A percentile compares a stretch with the other conserved stretches of the same genome.
Evolutionary conservation across 2,797 vertebrate genomes (phyloP).

Genomic region (Phylloscopus collybita): DNA sequence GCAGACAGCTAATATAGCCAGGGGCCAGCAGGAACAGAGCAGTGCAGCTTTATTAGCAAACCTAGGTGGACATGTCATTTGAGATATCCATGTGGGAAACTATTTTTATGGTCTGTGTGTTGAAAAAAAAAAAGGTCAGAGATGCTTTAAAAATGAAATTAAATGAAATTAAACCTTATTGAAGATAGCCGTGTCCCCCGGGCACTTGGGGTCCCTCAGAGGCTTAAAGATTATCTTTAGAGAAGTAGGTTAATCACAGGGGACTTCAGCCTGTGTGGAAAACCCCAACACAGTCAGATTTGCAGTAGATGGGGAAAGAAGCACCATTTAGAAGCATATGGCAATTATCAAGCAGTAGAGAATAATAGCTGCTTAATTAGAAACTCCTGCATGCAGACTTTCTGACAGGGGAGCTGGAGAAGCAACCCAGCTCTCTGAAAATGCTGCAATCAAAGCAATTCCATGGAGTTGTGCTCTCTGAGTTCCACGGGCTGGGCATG

Average conservation of each 20-base stretch:
- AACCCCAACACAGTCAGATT: not conserved
- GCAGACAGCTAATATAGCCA: conserved; percentile 64
- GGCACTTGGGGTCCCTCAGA: not conserved
- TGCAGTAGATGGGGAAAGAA: not conserved
- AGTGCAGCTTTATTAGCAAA: conserved; percentile 53
- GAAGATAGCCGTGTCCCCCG: not conserved
- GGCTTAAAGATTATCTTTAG: not conserved
- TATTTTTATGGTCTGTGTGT: conserved; percentile 38
- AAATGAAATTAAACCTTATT: conserved; percentile 29
- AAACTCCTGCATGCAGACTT: not conserved
- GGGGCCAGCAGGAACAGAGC: conserved; percentile 57
- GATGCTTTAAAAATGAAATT: conserved; percentile 44
- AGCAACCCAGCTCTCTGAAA: not conserved
- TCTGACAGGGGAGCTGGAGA: not conserved
- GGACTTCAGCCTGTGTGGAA: not conserved
- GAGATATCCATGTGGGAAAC: conserved; percentile 31
- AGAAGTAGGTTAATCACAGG: not conserved
- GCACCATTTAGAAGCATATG: not conserved
- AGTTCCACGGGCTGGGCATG: not conserved
- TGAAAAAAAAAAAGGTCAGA: conserved; percentile 40
- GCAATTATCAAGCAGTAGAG: not conserved
- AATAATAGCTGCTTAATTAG: not conserved
- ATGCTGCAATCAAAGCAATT: not conserved
- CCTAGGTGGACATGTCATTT: conserved; percentile 50
- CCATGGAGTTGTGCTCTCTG: not conserved